Evolutionary conservation across 1,140 invertebrate genomes (phyloP), one percentile per base, ranked within the genome.

Genomic region (Hyles euphorbiae): DNA sequence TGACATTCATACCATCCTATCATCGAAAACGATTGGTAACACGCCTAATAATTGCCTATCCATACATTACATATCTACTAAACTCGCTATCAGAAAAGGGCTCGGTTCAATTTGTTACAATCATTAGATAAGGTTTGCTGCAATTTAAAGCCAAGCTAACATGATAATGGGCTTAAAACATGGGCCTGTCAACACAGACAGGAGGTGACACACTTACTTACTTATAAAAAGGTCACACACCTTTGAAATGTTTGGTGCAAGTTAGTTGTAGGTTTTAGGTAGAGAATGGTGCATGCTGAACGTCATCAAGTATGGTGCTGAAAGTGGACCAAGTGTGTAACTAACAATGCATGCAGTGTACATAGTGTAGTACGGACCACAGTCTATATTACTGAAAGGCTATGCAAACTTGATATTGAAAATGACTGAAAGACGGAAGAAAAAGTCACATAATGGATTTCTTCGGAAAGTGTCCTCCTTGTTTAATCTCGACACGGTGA

Each of bases 401-500:
- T 83, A 88, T 87, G 83, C 77, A 81, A 76, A 80, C 64, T 81
- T 74, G 68, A 58, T 78, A 67, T 67, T 60, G 77, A 88, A 81
- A 84, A 95, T 95, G 94, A 94, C 94, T 73, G 93, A 93, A 69
- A 91, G 94, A 86, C 92, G 93, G 83, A 94, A 95, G 91, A 93
- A 93, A 89, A 92, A 92, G 83, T 92, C 93, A 80, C 93, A 94
- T 83, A 93, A 94, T 89, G 93, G 93, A 83, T 95, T 96, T 85
- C 93, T 96, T 78, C 95, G 94, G 90, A 96, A 95, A 91, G 94
- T 96, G 63, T 95, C 95, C 68, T 95, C 94, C 63, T 90, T 96
- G 73, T 95, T 96, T 90, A 95, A 94, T 91, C 91, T 96, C 87
- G 94, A 96, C 79, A 93, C 93, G 93, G 94, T 94, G 91, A 94